Evolutionary conservation across 2,888 invertebrate species (phyloP), one percentile per base, ranked within the genome.

Genomic region (Ennomos quercinarius): DNA sequence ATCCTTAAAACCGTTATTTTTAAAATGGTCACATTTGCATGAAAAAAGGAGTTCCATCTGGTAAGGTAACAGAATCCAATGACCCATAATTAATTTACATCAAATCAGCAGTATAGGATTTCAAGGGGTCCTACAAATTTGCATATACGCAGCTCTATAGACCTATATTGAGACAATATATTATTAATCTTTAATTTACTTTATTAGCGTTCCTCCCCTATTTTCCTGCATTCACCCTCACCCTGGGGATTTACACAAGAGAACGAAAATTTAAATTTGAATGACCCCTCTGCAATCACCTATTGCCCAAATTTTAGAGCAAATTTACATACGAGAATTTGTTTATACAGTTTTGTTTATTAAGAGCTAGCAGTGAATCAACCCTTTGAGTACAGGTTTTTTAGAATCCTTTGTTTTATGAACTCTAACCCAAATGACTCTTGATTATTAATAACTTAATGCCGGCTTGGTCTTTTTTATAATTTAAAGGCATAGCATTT

Each of bases 121-220:
- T 62, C 59, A 54, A 54, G 54, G 49, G 54, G 41, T 9, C 34
- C 46, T 46, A 42, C 40, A 43, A 42, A 59, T 88, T 88, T 88
- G 83, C 89, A 89, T 87, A 80, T 78, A 72, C 74, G 76, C 78
- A 84, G 80, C 80, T 80, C 83, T 74, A 78, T 83, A 85, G 86
- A 83, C 83, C 85, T 86, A 84, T 89, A 87, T 86, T 84, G 86
- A 84, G 84, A 87, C 85, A 87, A 91, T 92, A 80, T 89, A 91
- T 90, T 92, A 92, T 92, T 92, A 91, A 92, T 91, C 88, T 91
- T 91, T 92, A 92, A 92, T 92, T 92, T 91, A 86, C 90, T 92
- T 92, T 91, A 91, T 92, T 90, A 91, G 87, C 87, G 78, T 76
- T 75, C 72, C 83, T 84, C 87, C 91, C 89, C 87, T 79, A 77